A percentile compares a stretch with the other conserved stretches of the same genome.
Conservation (phyloP, 2,113 vertebrate species). For the Candoia aspera region DNA sequence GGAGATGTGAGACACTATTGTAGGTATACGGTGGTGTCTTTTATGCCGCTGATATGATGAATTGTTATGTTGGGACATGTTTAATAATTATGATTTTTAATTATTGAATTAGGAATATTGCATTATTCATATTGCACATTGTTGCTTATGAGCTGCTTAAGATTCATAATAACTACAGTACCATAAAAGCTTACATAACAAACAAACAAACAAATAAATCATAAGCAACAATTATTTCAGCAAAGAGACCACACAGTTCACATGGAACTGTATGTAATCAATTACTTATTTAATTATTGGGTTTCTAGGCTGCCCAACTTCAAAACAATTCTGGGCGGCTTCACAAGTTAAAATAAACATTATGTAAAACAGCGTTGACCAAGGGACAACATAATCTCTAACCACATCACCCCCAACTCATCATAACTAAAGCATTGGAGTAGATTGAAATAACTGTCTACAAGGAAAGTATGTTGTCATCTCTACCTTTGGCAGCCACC, state of each 20-base stretch:
- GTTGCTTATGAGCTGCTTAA: background rate
- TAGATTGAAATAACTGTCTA: background rate
- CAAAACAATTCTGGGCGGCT: background rate
- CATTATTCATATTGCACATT: background rate
- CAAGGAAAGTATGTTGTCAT: background rate
- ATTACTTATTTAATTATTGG: background rate
- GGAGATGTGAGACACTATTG: background rate
- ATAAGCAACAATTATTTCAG: background rate
- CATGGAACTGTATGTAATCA: background rate
- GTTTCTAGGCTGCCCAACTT: background rate
- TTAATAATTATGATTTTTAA: background rate
- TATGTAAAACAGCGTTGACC: background rate
- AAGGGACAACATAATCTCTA: background rate
- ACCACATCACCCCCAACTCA: background rate
- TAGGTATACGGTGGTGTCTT: background rate
- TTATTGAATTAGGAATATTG: background rate
- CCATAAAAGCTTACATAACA: background rate
- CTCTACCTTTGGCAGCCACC: background rate
- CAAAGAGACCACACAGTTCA: background rate
- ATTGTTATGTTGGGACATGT: background rate
- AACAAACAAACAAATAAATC: background rate
- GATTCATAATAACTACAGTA: background rate
- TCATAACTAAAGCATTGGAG: background rate
- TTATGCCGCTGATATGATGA: background rate
- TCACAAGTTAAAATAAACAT: background rate